Conservation (phyloP, 2,113 vertebrate species). For the Oncorhynchus mykiss region DNA sequence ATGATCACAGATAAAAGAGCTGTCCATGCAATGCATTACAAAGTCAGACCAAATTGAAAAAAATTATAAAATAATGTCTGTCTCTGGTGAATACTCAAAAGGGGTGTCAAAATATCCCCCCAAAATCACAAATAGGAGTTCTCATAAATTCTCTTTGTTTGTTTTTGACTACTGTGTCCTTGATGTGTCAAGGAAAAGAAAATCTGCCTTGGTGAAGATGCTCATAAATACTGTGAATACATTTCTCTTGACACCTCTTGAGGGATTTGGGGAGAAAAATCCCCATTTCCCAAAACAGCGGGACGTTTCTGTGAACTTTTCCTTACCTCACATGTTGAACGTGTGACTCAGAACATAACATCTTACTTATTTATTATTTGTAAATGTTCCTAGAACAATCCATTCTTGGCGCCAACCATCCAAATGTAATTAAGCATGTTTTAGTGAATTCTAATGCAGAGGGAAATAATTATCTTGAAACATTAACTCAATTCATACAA, state of each 20-base stretch:
- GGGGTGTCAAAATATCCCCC: not conserved
- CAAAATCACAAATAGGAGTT: not conserved
- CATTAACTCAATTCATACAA: no score
- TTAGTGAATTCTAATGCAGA: not conserved
- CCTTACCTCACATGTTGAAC: slow-evolving; percentile 56
- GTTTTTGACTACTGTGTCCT: slow-evolving; percentile 37
- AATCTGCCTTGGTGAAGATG: slow-evolving; percentile 18
- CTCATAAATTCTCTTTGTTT: slow-evolving; percentile 23
- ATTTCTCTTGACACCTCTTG: slow-evolving; percentile 43
- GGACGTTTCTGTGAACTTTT: slow-evolving; percentile 54
- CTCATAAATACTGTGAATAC: slow-evolving; percentile 44
- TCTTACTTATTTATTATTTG: slow-evolving; percentile 51
- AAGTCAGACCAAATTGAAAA: not conserved
- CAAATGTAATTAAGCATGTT: not conserved
- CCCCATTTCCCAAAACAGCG: slow-evolving; percentile 34
- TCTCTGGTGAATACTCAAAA: not conserved
- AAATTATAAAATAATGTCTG: not conserved
- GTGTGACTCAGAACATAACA: slow-evolving; percentile 18
- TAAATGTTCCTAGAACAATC: slow-evolving; percentile 17
- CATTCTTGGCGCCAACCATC: not conserved
- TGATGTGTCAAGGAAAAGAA: slow-evolving; percentile 37
- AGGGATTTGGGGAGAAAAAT: slow-evolving; percentile 39
- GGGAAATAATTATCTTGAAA: not conserved
- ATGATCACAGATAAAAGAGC: not conserved
- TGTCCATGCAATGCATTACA: not conserved